Evolutionary conservation across 2,888 invertebrate species (phyloP), one percentile per base, ranked within the genome.

Genomic region (Elegia similella): DNA sequence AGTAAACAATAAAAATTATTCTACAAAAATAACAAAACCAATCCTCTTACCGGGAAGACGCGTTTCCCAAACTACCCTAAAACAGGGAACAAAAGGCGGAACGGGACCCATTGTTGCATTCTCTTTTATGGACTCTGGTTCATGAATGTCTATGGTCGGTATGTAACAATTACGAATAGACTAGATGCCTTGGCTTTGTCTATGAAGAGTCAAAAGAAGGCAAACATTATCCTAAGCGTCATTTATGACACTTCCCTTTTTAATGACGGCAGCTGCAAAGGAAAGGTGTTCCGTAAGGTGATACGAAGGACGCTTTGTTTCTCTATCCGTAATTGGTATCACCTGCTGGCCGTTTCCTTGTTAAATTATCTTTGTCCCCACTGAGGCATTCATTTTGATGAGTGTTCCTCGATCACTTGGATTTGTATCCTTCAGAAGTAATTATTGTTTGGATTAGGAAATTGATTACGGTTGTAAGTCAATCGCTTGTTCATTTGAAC

Each of bases 261-360:
- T 74, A 79, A 78, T 74, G 70, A 75, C 58, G 72, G 81, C 88
- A 88, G 87, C 80, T 89, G 88, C 71, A 67, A 68, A 70, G 67
- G 66, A 73, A 77, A 76, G 75, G 72, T 72, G 72, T 62, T 65
- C 57, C 62, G 73, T 67, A 69, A 73, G 71, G 73, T 72, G 71
- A 67, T 60, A 59, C 60, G 61, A 59, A 61, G 64, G 66, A 64
- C 65, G 67, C 65, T 68, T 76, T 75, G 75, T 78, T 75, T 77
- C 73, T 78, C 75, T 74, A 74, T 73, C 59, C 58, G 72, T 86
- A 84, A 87, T 86, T 81, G 76, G 71, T 55, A 63, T 70, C 87
- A 86, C 86, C 87, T 86, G 86, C 78, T 58, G 54, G 57, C 15
- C 62, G 71, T 70, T 78, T 76, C 75, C 76, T 73, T 69, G 66